A percentile compares a stretch with the other conserved stretches of the same genome.
Conservation (phyloP, 2,888 invertebrate species). For the Diaprepes abbreviatus region DNA sequence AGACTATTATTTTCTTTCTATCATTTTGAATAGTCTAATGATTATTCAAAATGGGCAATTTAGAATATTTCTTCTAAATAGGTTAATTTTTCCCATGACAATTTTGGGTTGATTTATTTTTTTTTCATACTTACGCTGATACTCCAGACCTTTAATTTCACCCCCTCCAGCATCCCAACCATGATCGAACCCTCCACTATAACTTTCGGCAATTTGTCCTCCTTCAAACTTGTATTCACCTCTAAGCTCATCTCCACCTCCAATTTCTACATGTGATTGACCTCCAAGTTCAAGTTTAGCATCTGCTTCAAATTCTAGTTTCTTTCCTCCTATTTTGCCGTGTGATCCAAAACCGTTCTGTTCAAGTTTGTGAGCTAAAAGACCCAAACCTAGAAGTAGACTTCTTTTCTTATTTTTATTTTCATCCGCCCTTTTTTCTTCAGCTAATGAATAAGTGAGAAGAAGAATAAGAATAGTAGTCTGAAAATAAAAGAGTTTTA, state of each 20-base stretch:
- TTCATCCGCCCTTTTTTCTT: conserved; percentile 7
- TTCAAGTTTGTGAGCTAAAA: conserved; percentile 24
- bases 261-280: background rate
- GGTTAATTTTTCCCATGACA: too few species aligned
- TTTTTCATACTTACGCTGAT: conserved; percentile 17
- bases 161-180: conserved; percentile 28
- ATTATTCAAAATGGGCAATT: too few species aligned
- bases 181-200: conserved; percentile 7
- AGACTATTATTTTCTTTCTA: too few species aligned
- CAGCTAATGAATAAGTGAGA: conserved; percentile 14
- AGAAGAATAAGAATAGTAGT: conserved; percentile 24
- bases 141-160: conserved; percentile 30
- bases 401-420: conserved; percentile 36
- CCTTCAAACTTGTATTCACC: conserved; percentile 5
- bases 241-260: background rate
- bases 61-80: too few species aligned
- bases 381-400: conserved; percentile 35
- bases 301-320: background rate
- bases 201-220: background rate
- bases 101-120: too few species aligned
- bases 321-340: background rate
- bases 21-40: too few species aligned
- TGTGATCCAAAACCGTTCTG: background rate
- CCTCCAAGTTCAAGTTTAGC: background rate
- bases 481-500: conserved; percentile 22